phyloP scores from a whole-genome alignment of 2,888 invertebrate genomes.

The Apodemia duryi region DNA sequence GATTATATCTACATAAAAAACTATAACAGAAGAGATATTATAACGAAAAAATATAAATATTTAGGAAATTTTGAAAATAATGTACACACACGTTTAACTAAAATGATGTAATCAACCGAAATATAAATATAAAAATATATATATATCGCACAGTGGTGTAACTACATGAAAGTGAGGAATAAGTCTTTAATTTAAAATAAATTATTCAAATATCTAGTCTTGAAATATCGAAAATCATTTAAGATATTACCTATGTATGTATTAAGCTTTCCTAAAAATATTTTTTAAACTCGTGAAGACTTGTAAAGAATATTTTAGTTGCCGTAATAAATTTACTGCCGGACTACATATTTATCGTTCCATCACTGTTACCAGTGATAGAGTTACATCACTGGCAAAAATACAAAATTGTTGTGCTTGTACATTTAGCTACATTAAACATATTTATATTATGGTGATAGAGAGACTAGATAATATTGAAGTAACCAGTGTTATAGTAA shows the following conservation, averaged over 20 bases:
- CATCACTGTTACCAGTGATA: background rate
- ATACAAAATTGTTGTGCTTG: background rate
- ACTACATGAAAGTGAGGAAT: background rate
- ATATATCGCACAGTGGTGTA: background rate
- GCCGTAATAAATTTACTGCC: no score
- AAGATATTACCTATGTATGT: no score
- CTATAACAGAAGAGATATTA: background rate
- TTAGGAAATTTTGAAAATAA: background rate
- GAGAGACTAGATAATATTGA: conserved; percentile 3
- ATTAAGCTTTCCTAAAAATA: no score
- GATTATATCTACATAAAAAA: no score
- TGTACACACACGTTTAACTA: background rate
- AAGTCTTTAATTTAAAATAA: background rate
- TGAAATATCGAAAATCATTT: no score
- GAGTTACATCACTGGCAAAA: background rate
- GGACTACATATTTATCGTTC: background rate
- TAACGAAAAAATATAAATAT: background rate
- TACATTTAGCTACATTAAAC: conserved; percentile 4
- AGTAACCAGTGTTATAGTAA: background rate
- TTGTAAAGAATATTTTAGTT: no score
- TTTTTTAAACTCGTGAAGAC: no score
- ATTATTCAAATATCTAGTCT: no score
- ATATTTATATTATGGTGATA: conserved; percentile 12
- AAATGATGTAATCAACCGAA: background rate
- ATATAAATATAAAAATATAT: background rate